Base-by-base conservation (phyloP, 2,888 invertebrate genomes). In the Xylophagus ater region DNA sequence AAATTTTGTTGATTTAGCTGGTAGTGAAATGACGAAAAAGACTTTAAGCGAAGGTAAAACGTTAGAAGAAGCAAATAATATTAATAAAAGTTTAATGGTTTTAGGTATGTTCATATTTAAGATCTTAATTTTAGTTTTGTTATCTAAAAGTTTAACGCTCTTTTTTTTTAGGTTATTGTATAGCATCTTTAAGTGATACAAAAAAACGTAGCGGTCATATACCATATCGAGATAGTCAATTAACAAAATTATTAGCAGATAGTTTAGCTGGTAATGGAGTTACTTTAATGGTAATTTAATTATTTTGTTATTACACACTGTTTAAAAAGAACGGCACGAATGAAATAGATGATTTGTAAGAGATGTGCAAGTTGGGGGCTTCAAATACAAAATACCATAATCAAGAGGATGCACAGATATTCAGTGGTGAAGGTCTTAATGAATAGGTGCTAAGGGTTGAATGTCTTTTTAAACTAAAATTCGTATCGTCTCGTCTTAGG, bases 21-120 rank as follows among this genome's bases (percentile, higher is more conserved):
- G 94, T n/a, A 92, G 90, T 55, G 93, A 94, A 67, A 87, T 93
- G 77, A 90, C 92, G 4, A 93, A 90, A 58, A 84, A 83, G 60
- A 93, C 87, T 0, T 77, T 80, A 51, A 87, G 83, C 58, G 84
- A 81, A 53, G 90, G 84, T 34, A 88, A 82, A 62, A 89, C 87
- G 0, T 62, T 92, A 47, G 86, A 88, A 56, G 94, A 94, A 59
- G 92, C 93, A 0, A 94, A 94, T 58, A 94, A 93, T 62, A 94
- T 94, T 49, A 94, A 94, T 59, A 87, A 90, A 59, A 93, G 92
- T 57, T 72, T 94, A 1, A 87, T 94, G 81, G 92, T 93, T 4
- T 66, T 94, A 51, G 92, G 89, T 84, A 56, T 70, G 48, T 35
- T 7, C n/a, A 18, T 32, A 18, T 15, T 20, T 23, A 8, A 23